Conservation (phyloP, 1,140 invertebrate genomes). For the Rhagoletis zephyria region DNA sequence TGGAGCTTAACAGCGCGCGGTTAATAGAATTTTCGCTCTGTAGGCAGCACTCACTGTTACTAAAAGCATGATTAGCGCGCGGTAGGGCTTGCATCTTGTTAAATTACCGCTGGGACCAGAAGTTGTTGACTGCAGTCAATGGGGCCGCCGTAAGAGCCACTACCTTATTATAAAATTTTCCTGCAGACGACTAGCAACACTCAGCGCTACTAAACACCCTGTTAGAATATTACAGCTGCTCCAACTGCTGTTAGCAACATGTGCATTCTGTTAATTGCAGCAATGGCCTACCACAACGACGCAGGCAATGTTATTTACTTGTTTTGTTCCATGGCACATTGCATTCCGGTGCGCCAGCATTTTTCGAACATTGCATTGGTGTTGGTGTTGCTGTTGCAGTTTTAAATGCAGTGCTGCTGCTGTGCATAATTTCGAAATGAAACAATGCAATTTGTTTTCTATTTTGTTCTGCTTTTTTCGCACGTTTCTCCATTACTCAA, state of each 20-base stretch:
- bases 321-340: background rate
- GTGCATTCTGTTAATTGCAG: background rate
- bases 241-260: background rate
- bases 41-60: too few species aligned
- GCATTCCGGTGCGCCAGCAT: conserved; percentile 18
- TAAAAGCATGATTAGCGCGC: too few species aligned
- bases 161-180: too few species aligned
- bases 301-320: background rate
- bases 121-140: too few species aligned
- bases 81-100: too few species aligned
- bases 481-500: background rate
- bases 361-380: conserved; percentile 16
- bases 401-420: background rate
- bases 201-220: too few species aligned
- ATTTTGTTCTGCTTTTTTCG: conserved; percentile 29
- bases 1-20: too few species aligned
- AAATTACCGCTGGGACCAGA: too few species aligned
- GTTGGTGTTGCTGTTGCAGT: conserved; percentile 36
- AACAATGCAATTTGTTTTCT: conserved; percentile 44
- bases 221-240: too few species aligned
- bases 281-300: background rate
- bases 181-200: too few species aligned
- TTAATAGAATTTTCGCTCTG: too few species aligned
- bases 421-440: background rate
- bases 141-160: too few species aligned